A percentile compares a stretch with the other conserved stretches of the same genome.
These are phyloP conservation scores for Lophius americanus DNA, from an alignment of 2,797 vertebrate species.

Conservation along the genomic window DNA sequence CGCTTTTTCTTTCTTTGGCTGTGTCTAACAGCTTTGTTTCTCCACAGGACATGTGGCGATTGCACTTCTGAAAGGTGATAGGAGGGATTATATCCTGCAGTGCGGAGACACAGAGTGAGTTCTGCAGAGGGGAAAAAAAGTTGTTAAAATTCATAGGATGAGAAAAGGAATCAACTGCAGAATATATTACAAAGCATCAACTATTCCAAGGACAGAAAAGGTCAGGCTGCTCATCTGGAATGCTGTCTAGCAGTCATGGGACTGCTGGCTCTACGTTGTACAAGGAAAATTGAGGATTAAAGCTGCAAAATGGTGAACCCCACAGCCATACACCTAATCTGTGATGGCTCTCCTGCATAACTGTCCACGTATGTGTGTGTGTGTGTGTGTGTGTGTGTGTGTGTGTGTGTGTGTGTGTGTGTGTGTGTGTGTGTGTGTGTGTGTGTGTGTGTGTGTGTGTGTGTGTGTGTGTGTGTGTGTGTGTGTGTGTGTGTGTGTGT, in stretches of 20 bases:
- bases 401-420: not conserved
- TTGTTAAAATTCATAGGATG: constrained; percentile 81
- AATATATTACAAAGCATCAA: constrained; percentile 76
- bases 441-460: not conserved
- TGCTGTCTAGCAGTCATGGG: constrained; percentile 45
- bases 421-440: not conserved
- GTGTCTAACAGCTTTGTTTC: constrained; percentile 69
- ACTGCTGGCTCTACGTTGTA: constrained; percentile 45
- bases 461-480: not conserved
- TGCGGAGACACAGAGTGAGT: constrained; percentile 47
- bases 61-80: constrained; percentile 74
- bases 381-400: too few relatives aligned
- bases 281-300: constrained; percentile 55
- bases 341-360: constrained; percentile 43
- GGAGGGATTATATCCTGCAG: constrained; percentile 71
- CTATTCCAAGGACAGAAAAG: constrained; percentile 76
- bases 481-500: too few relatives aligned
- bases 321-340: constrained; percentile 51
- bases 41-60: constrained; percentile 72
- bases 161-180: constrained; percentile 71
- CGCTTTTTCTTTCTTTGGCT: constrained; percentile 54
- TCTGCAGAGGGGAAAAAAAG: constrained; percentile 43
- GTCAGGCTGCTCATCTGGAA: constrained; percentile 69
- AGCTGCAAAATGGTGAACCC: constrained; percentile 47
- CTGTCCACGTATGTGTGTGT: constrained; percentile 34